These are phyloP conservation scores for Capitulum mitella DNA, from an alignment of 2,888 invertebrate genomes.

Conservation along the genomic window DNA sequence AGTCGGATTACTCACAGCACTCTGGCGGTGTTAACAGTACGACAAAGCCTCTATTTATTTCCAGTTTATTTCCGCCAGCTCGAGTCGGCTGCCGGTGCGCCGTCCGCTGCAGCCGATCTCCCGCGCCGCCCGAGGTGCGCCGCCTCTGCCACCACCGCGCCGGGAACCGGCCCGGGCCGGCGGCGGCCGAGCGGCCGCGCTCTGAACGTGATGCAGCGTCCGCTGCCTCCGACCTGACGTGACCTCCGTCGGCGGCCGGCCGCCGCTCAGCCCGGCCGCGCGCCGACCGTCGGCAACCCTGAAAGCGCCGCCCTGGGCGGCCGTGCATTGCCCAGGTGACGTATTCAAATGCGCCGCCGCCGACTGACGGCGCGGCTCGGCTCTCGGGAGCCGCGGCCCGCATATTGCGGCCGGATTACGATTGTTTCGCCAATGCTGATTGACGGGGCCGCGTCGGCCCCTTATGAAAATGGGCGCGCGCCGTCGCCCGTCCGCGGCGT, in stretches of 20 bases:
- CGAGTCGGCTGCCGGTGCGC: background rate
- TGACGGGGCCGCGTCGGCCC: background rate
- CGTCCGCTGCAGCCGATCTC: background rate
- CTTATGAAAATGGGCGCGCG: background rate
- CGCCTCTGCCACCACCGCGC: too few species aligned
- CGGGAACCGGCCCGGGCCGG: too few species aligned
- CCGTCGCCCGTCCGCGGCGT: background rate
- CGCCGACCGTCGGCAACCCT: background rate
- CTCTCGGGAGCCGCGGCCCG: background rate
- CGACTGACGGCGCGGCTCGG: background rate
- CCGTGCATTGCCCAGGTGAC: background rate
- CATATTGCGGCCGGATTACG: background rate
- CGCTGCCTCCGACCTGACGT: too few species aligned
- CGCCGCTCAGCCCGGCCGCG: background rate
- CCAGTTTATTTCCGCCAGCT: too few species aligned
- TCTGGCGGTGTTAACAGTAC: too few species aligned
- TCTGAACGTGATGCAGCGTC: too few species aligned
- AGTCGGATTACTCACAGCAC: too few species aligned
- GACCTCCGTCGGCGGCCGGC: background rate
- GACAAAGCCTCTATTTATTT: too few species aligned
- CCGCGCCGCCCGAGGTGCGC: too few species aligned
- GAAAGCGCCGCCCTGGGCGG: background rate
- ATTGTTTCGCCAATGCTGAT: constrained; percentile 4
- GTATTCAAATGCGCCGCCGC: background rate
- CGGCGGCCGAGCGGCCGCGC: too few species aligned